Conservation (phyloP, 2,888 invertebrate genomes). For the Trichogramma evanescens region DNA sequence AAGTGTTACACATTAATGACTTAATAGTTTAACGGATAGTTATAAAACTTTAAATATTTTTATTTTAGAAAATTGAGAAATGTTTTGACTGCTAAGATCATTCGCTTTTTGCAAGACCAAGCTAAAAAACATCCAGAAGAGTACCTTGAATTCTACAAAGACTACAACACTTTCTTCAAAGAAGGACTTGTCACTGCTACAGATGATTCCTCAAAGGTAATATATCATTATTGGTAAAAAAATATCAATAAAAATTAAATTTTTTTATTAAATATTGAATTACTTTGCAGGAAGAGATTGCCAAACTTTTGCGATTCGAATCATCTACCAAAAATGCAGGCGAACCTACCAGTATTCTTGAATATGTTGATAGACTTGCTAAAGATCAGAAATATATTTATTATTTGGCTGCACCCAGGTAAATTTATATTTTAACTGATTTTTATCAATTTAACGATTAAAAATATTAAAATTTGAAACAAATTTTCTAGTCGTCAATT, state of each 20-base stretch:
- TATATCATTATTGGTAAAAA: background rate
- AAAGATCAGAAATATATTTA: conserved; percentile 80
- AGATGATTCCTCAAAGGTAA: conserved; percentile 74
- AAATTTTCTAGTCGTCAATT: conserved; percentile 69
- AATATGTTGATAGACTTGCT: conserved; percentile 72
- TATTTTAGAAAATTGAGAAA: conserved; percentile 65
- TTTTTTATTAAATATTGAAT: conserved; percentile 8
- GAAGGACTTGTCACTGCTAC: conserved; percentile 88
- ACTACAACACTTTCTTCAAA: conserved; percentile 88
- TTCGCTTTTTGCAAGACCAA: conserved; percentile 80
- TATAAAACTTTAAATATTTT: background rate
- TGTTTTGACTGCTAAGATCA: conserved; percentile 74
- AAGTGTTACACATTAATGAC: conserved; percentile 32
- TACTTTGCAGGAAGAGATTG: conserved; percentile 71
- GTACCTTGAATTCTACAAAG: conserved; percentile 81
- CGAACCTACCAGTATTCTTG: conserved; percentile 67
- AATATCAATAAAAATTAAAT: background rate
- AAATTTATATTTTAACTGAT: conserved; percentile 23
- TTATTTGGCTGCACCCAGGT: conserved; percentile 91
- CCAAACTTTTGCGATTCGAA: conserved; percentile 84
- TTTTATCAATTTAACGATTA: background rate
- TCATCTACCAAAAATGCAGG: conserved; percentile 72
- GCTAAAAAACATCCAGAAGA: conserved; percentile 75
- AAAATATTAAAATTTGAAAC: background rate
- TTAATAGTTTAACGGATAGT: conserved; percentile 1